phyloP scores from a whole-genome alignment of 2,888 invertebrate species.

The Endotricha flammealis region DNA sequence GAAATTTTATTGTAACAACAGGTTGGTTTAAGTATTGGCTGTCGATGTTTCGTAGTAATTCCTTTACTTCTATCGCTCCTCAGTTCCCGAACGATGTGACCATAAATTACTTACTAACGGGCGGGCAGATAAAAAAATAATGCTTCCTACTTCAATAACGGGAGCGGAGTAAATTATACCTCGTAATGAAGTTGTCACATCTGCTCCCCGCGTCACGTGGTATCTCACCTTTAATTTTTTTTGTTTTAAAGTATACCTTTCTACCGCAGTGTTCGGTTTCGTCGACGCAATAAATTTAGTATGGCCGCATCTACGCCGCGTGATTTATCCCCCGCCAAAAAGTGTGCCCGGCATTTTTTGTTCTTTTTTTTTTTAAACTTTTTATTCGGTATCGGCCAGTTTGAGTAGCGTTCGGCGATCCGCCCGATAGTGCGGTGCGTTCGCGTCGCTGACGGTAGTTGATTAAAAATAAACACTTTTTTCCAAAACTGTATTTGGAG shows the following conservation, averaged over 20 bases:
- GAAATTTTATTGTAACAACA: too few species aligned
- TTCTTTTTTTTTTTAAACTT: slow-evolving; percentile 46
- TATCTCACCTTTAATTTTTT: slow-evolving; percentile 33
- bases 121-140: slow-evolving; percentile 52
- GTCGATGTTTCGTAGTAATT: too few species aligned
- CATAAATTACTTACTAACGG: slow-evolving; percentile 67
- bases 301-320: slow-evolving; percentile 62
- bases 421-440: slow-evolving; percentile 66
- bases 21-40: too few species aligned
- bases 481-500: slow-evolving; percentile 53
- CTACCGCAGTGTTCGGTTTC: slow-evolving; percentile 42
- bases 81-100: slow-evolving; percentile 49
- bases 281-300: slow-evolving; percentile 70
- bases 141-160: slow-evolving; percentile 71
- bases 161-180: slow-evolving; percentile 69
- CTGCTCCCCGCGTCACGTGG: slow-evolving; percentile 58
- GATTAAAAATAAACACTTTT: slow-evolving; percentile 48
- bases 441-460: slow-evolving; percentile 70
- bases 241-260: slow-evolving; percentile 53
- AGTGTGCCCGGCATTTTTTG: slow-evolving; percentile 55
- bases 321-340: slow-evolving; percentile 77
- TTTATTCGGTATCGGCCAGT: slow-evolving; percentile 62
- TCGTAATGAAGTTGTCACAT: slow-evolving; percentile 70
- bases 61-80: slow-evolving; percentile 23
- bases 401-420: slow-evolving; percentile 73